phyloP scores from a whole-genome alignment of 2,113 vertebrate genomes.

The Caracal caracal region DNA sequence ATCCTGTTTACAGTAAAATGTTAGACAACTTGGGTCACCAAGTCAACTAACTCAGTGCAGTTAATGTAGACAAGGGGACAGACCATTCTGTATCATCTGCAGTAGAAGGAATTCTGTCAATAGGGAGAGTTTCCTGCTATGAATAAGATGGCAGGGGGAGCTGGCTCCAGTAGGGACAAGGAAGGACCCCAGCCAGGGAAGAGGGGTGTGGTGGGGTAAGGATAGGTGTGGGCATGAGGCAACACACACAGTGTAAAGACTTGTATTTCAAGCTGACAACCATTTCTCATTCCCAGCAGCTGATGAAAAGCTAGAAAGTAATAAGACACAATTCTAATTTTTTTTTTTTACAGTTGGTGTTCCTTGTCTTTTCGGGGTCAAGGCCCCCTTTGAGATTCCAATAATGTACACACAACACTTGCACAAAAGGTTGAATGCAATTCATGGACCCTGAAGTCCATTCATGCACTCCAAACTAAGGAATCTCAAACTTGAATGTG shows the following conservation, averaged over 20 bases:
- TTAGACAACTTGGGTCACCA: slow-evolving; percentile 21
- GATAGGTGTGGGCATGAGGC: fast-evolving
- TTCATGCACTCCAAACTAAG: neutral
- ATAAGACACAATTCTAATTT: neutral
- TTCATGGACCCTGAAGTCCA: neutral
- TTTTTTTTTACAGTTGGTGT: neutral
- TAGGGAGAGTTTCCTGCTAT: neutral
- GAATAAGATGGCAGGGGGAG: neutral
- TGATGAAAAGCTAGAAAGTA: neutral
- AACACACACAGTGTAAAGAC: neutral
- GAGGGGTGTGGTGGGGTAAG: neutral
- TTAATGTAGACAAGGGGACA: neutral
- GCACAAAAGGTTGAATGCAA: neutral
- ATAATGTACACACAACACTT: neutral
- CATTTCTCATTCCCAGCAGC: neutral
- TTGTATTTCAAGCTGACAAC: neutral
- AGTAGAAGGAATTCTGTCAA: neutral
- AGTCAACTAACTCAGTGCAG: neutral
- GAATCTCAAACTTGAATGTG: neutral
- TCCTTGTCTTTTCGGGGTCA: neutral
- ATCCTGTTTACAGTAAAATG: slow-evolving; percentile 55
- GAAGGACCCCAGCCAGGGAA: neutral
- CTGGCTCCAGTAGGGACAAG: neutral
- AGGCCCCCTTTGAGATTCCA: neutral
- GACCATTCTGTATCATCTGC: neutral